Conservation (phyloP, 2,113 vertebrate species). For the Sclerurus mexicanus region DNA sequence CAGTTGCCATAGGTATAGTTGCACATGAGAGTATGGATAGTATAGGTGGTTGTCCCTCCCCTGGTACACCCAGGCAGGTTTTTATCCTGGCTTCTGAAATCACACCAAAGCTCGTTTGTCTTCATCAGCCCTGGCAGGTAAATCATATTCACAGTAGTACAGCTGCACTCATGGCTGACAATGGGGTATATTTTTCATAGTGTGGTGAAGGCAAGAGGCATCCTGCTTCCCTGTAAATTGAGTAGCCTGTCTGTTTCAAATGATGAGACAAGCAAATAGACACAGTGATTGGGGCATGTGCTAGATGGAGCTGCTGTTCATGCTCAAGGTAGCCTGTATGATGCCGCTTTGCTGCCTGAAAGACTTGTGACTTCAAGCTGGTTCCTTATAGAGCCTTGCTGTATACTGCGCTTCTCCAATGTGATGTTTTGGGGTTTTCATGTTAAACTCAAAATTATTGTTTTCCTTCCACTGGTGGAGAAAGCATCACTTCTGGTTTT, state of each 20-base stretch:
- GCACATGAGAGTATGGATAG: background rate
- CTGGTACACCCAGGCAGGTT: background rate
- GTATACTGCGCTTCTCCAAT: background rate
- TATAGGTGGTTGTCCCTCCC: background rate
- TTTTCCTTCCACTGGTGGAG: background rate
- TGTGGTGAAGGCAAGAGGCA: background rate
- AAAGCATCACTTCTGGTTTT: background rate
- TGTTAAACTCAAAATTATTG: background rate
- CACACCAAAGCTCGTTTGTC: background rate
- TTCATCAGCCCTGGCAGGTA: conserved; percentile 42
- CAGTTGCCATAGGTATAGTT: background rate
- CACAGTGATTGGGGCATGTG: background rate
- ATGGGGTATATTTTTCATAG: conserved; percentile 40
- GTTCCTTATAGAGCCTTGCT: background rate
- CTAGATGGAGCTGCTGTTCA: conserved; percentile 21
- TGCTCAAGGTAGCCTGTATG: background rate
- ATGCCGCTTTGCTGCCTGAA: background rate
- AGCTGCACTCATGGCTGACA: conserved; percentile 34
- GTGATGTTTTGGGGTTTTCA: background rate
- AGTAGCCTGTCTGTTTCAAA: background rate
- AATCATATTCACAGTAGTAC: conserved; percentile 25
- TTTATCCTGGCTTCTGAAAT: background rate
- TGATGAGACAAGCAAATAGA: conserved; percentile 2
- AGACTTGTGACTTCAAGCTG: background rate
- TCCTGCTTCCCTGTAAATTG: conserved; percentile 5